phyloP scores from a whole-genome alignment of 2,113 vertebrate genomes.

The Hippocampus mohnikei region DNA sequence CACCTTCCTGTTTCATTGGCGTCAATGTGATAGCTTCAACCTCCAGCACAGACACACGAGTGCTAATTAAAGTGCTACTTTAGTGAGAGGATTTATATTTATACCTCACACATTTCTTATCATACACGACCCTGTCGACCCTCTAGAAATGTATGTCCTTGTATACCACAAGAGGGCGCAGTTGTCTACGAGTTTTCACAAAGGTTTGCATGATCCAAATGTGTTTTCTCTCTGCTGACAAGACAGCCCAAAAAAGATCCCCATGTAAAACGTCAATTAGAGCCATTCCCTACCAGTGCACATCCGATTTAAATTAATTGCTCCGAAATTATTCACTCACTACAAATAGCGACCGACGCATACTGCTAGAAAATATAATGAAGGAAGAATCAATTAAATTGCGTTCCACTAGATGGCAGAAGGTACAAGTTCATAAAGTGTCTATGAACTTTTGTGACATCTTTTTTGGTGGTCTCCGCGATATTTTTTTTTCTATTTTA shows the following conservation, averaged over 20 bases:
- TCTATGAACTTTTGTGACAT: background rate
- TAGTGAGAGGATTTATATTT: background rate
- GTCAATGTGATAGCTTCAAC: background rate
- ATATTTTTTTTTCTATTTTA: too few species aligned
- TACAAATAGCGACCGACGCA: background rate
- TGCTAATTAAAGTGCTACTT: background rate
- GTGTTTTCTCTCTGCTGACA: background rate
- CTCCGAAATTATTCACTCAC: background rate
- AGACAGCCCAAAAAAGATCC: background rate
- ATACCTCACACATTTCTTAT: background rate
- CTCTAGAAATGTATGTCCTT: too few species aligned
- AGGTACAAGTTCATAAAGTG: background rate
- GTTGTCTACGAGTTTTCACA: background rate
- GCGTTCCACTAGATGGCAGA: background rate
- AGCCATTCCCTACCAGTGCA: too few species aligned
- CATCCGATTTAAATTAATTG: background rate
- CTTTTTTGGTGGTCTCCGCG: too few species aligned
- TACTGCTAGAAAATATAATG: background rate
- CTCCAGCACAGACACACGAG: too few species aligned
- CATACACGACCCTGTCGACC: background rate
- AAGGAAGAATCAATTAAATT: background rate
- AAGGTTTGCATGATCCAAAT: background rate
- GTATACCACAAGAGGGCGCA: slow-evolving; percentile 25
- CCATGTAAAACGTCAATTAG: background rate
- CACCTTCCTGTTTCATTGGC: background rate